Conservation (phyloP, 2,797 vertebrate species). For the Pitangus sulphuratus region DNA sequence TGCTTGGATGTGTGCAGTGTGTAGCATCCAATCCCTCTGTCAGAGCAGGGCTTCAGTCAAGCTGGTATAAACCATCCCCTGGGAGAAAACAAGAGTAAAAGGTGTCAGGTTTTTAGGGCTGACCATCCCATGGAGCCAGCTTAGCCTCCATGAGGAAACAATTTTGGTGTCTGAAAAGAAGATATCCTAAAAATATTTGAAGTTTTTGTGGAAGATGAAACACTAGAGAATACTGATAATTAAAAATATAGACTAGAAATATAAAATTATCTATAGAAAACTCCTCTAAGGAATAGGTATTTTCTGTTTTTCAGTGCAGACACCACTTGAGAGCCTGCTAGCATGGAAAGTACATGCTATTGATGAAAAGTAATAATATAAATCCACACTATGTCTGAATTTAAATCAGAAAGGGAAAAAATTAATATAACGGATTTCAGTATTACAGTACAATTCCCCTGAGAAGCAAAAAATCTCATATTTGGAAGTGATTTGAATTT, state of each 20-base stretch:
- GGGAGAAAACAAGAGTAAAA: not conserved
- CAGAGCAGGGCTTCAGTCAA: not conserved
- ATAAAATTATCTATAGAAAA: not conserved
- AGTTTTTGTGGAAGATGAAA: not conserved
- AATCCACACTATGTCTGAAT: conserved; percentile 28
- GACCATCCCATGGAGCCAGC: not conserved
- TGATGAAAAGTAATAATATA: not conserved
- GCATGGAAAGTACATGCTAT: not conserved
- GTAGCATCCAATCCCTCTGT: not conserved
- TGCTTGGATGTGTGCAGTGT: not conserved
- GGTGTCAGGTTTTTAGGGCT: not conserved
- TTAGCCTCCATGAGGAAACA: not conserved
- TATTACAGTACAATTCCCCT: not conserved
- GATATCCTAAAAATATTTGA: not conserved
- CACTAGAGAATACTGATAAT: not conserved
- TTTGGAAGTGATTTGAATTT: conserved; percentile 3
- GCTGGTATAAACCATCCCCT: not conserved
- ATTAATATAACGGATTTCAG: conserved; percentile 8
- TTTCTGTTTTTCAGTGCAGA: not conserved
- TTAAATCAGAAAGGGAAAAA: conserved; percentile 13
- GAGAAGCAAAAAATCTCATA: not conserved
- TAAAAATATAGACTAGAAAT: not conserved
- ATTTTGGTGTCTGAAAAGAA: not conserved
- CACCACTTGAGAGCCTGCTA: not conserved
- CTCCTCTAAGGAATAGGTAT: not conserved